Percentiles rank a stretch among this genome's conserved stretches.
These are phyloP conservation scores for Xenus cinereus DNA, from an alignment of 2,113 vertebrate genomes.

Conservation along the genomic window DNA sequence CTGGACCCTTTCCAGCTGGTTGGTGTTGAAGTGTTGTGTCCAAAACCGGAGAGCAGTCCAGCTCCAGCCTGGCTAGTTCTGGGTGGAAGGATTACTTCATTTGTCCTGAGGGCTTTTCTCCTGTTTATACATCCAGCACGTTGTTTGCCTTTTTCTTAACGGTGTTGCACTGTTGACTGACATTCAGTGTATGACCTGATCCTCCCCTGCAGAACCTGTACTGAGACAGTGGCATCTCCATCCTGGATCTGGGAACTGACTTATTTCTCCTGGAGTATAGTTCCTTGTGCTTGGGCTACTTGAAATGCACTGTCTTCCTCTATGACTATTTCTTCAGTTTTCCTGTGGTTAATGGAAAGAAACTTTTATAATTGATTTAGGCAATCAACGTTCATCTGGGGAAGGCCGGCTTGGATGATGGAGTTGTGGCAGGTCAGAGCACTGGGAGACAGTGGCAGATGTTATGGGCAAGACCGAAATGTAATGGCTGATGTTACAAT, in stretches of 20 bases:
- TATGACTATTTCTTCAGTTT: not conserved
- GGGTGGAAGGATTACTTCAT: not conserved
- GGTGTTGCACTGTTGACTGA: not conserved
- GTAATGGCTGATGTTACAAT: not conserved
- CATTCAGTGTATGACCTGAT: not conserved
- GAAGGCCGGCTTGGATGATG: not conserved
- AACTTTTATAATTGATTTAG: not conserved
- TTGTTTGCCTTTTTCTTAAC: not conserved
- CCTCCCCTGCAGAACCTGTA: not conserved
- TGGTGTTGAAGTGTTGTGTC: not conserved
- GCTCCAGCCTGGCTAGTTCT: not conserved
- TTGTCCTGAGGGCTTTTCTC: not conserved
- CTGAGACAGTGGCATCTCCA: rapidly evolving
- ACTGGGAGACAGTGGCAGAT: not conserved
- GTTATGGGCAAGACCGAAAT: not conserved
- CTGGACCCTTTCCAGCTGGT: not conserved
- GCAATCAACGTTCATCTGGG: not conserved
- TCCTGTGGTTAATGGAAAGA: not conserved
- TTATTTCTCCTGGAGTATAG: not conserved
- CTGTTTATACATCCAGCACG: not conserved
- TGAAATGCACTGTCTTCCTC: not conserved
- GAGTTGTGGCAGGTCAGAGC: not conserved
- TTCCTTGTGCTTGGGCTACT: not conserved
- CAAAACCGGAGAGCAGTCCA: not conserved
- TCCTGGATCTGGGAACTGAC: not conserved